phyloP scores from a whole-genome alignment of 23 tunicate genomes.

The Ascidia mentula region DNA sequence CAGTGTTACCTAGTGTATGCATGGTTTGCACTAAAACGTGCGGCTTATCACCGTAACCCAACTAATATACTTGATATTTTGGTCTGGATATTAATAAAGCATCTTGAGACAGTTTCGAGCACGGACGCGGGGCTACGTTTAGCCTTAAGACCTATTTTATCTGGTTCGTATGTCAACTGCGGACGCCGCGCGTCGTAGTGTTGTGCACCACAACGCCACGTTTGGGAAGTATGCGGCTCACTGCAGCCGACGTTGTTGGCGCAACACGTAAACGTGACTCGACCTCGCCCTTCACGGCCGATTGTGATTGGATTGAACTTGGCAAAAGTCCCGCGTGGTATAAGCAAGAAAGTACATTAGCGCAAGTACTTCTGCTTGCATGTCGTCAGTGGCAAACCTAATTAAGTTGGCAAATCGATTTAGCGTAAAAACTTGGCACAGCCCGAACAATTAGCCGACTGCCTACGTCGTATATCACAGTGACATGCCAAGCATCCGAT shows the following conservation, averaged over 20 bases:
- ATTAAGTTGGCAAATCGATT: too few species aligned
- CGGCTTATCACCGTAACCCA: too few species aligned
- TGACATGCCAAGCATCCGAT: too few species aligned
- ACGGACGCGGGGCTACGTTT: background rate
- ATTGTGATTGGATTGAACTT: background rate
- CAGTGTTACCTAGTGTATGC: too few species aligned
- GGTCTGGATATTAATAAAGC: background rate
- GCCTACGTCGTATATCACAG: too few species aligned
- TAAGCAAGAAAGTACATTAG: too few species aligned
- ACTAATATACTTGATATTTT: constrained; percentile 1
- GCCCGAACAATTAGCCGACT: too few species aligned
- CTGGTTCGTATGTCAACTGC: background rate
- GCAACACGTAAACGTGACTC: constrained; percentile 3
- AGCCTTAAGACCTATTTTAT: background rate
- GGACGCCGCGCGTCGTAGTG: background rate
- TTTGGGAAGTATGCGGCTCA: background rate
- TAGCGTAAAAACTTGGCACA: too few species aligned
- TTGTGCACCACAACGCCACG: background rate
- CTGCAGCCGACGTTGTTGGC: background rate
- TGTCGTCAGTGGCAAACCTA: too few species aligned
- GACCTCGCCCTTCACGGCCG: background rate
- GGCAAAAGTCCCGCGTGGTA: too few species aligned
- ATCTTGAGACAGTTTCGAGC: background rate
- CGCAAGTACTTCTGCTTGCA: too few species aligned
- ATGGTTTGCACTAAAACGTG: too few species aligned